phyloP scores from a whole-genome alignment of 2,797 vertebrate species.

The Amblyraja radiata region DNA sequence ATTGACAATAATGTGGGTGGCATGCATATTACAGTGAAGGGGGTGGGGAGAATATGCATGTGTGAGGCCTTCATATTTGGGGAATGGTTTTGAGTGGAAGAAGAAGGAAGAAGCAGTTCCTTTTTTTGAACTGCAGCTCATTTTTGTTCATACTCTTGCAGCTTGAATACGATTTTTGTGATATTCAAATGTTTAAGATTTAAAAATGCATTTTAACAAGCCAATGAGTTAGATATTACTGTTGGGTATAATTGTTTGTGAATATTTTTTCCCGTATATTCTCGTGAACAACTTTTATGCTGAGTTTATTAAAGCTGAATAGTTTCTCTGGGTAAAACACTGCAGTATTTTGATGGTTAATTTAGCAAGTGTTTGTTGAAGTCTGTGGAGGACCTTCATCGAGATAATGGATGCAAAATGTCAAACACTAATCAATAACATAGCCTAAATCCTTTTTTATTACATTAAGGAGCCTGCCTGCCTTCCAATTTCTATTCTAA shows the following conservation, averaged over 20 bases:
- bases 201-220: background rate
- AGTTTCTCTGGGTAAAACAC: background rate
- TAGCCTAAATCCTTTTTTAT: background rate
- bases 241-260: background rate
- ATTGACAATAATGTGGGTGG: background rate
- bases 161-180: background rate
- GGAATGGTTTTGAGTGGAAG: background rate
- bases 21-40: background rate
- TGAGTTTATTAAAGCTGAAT: background rate
- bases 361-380: background rate
- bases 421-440: background rate
- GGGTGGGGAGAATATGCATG: background rate
- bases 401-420: conserved; percentile 5
- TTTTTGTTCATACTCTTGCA: background rate
- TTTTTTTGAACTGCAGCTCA: background rate
- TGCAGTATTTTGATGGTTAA: background rate
- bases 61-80: background rate
- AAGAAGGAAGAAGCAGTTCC: background rate
- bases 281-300: background rate
- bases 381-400: background rate
- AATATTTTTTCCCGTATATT: background rate
- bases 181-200: conserved; percentile 7
- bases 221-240: background rate
- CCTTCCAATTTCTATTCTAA: background rate
- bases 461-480: background rate